phyloP scores from a whole-genome alignment of 1,140 invertebrate species.

The Trichonephila clavipes region DNA sequence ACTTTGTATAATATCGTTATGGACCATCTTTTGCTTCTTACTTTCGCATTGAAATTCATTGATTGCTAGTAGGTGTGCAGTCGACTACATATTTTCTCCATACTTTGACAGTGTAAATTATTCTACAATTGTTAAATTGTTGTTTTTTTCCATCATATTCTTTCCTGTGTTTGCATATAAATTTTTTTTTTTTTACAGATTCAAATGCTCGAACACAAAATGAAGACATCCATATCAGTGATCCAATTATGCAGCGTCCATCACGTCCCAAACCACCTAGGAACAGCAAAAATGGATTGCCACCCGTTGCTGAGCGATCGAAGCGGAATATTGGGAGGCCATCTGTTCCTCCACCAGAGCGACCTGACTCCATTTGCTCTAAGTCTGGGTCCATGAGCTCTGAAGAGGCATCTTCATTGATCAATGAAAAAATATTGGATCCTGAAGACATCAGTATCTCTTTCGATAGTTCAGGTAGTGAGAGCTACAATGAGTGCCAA shows the following conservation, averaged over 20 bases:
- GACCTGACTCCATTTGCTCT: constrained; percentile 7
- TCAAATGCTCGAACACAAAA: background rate
- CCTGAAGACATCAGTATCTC: constrained; percentile 66
- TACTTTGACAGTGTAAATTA: too few species aligned
- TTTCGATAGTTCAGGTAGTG: constrained; percentile 55
- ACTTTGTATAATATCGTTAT: too few species aligned
- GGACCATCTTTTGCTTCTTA: too few species aligned
- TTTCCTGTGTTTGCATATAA: background rate
- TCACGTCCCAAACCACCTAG: constrained; percentile 49
- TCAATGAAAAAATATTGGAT: background rate
- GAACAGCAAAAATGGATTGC: background rate
- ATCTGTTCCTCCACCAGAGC: constrained; percentile 56
- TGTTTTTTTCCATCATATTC: too few species aligned
- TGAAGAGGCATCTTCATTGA: background rate
- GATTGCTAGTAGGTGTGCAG: too few species aligned
- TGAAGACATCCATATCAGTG: background rate
- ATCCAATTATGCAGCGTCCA: background rate
- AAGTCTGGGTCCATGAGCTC: constrained; percentile 48
- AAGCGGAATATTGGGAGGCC: constrained; percentile 28
- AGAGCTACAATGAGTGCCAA: constrained; percentile 62
- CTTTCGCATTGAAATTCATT: too few species aligned
- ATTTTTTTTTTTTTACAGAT: background rate
- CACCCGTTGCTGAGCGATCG: constrained; percentile 41
- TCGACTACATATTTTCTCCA: too few species aligned
- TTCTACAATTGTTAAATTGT: too few species aligned